phyloP scores from a whole-genome alignment of 2,888 invertebrate genomes.

The Diaperis boleti region DNA sequence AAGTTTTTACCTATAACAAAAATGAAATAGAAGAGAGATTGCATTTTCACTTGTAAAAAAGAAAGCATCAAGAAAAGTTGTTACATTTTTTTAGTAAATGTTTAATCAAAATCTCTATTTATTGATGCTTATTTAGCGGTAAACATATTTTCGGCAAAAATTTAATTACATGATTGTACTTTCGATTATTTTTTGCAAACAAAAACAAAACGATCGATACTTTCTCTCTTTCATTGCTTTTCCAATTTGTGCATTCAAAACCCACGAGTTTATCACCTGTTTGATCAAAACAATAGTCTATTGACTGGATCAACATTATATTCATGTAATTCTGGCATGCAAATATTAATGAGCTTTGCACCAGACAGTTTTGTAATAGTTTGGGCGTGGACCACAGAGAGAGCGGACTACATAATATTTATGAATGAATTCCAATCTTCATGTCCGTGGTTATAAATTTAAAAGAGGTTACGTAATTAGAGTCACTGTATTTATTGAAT shows the following conservation, averaged over 20 bases:
- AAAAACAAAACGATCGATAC: not conserved
- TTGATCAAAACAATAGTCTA: not conserved
- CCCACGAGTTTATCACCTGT: conserved; percentile 2
- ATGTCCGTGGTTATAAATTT: not conserved
- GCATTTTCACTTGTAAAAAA: no score
- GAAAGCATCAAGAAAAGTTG: no score
- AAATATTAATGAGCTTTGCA: conserved; percentile 11
- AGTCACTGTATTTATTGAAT: no score
- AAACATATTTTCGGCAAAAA: not conserved
- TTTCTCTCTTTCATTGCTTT: conserved; percentile 11
- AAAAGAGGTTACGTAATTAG: not conserved
- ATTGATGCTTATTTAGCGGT: not conserved
- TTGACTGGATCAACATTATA: no score
- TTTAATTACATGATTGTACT: no score
- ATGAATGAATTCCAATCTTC: conserved; percentile 15
- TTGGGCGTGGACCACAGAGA: conserved; percentile 26
- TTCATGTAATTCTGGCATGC: not conserved
- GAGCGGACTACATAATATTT: conserved; percentile 11
- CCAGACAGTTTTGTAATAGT: conserved; percentile 23
- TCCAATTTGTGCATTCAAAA: conserved; percentile 5
- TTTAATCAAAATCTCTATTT: conserved; percentile 19
- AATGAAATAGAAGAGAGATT: no score
- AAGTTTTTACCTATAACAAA: no score
- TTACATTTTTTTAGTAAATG: no score
- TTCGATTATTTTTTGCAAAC: not conserved